These are phyloP conservation scores for Orientallactaga sibirica DNA, from an alignment of 2,797 vertebrate species.

Conservation along the genomic window DNA sequence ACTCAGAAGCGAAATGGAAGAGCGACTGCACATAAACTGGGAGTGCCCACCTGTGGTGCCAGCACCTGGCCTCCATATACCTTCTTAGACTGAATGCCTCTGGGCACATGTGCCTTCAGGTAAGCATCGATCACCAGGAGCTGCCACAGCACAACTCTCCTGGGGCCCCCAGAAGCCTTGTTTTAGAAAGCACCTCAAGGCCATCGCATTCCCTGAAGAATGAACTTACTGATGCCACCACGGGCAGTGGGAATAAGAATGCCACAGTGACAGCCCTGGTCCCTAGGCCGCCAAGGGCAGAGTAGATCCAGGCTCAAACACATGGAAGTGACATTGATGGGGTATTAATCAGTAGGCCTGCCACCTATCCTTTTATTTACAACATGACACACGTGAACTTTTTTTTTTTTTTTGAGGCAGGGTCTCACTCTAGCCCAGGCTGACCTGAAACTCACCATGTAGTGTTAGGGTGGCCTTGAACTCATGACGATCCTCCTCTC, in stretches of 20 bases:
- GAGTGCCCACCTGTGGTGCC: background rate
- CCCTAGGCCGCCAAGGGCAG: background rate
- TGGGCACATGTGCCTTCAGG: background rate
- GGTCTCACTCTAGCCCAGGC: too few relatives aligned
- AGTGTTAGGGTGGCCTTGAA: too few relatives aligned
- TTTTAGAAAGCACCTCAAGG: background rate
- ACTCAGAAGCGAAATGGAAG: constrained; percentile 7
- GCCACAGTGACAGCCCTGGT: background rate
- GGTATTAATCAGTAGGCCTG: background rate
- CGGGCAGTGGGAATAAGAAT: background rate
- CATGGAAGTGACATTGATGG: background rate
- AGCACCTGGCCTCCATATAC: background rate
- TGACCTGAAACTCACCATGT: too few relatives aligned
- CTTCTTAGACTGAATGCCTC: background rate
- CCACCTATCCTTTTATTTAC: background rate
- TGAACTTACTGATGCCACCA: constrained; percentile 34
- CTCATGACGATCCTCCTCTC: too few relatives aligned
- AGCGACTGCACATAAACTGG: background rate
- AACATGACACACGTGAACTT: background rate
- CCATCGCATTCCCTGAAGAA: background rate
- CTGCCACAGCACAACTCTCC: background rate
- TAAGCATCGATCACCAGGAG: background rate
- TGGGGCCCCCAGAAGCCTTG: background rate
- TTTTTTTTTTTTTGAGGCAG: background rate
- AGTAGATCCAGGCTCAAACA: background rate